Conservation (phyloP, 1,140 invertebrate species). For the Tetramorium parvispinum region DNA sequence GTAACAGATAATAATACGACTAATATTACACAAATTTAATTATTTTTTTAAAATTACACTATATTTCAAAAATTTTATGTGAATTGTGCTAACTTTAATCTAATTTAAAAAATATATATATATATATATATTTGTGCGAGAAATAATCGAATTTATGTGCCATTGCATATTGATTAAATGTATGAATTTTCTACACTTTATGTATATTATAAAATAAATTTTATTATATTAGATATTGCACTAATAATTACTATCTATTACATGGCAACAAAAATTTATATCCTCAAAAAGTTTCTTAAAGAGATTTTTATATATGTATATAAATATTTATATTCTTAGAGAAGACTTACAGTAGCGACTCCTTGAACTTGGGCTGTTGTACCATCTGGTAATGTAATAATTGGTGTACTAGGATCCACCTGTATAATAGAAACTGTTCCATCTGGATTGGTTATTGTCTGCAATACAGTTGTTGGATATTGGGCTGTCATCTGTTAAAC, state of each 20-base stretch:
- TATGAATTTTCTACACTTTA: neutral
- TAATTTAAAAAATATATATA: neutral
- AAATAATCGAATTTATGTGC: neutral
- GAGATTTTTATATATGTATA: neutral
- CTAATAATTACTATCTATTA: too few relatives aligned
- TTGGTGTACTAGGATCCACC: conserved; percentile 97
- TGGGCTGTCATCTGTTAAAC: conserved; percentile 88
- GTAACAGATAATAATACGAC: too few relatives aligned
- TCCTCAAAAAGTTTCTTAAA: neutral
- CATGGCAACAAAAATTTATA: neutral
- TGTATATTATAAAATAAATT: neutral
- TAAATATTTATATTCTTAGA: neutral
- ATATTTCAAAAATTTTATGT: neutral
- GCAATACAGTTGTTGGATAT: conserved; percentile 96
- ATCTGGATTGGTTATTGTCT: conserved; percentile 98
- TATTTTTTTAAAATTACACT: neutral
- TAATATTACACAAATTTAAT: neutral
- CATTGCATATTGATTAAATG: neutral
- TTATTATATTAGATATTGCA: neutral
- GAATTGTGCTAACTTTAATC: neutral
- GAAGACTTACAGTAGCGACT: conserved; percentile 91
- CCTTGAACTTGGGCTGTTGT: conserved; percentile 97
- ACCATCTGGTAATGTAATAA: conserved; percentile 97
- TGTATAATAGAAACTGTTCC: conserved; percentile 98
- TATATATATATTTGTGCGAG: neutral